These are phyloP conservation scores for Unio pictorum DNA, from an alignment of 2,888 invertebrate genomes.

Conservation along the genomic window DNA sequence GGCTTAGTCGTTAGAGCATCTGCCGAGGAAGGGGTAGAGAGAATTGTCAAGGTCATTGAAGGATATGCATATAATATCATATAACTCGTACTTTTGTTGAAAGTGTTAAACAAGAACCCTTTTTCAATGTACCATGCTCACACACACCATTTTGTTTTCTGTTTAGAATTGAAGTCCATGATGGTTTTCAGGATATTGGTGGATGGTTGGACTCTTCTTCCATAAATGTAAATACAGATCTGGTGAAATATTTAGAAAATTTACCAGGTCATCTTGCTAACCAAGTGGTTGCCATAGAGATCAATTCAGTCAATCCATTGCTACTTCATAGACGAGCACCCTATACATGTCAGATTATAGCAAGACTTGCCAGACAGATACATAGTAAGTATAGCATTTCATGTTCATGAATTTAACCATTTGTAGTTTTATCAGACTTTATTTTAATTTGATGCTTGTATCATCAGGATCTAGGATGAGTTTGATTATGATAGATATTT, in stretches of 20 bases:
- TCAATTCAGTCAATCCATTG: constrained; percentile 45
- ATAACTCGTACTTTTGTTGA: too few species aligned
- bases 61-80: too few species aligned
- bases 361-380: constrained; percentile 27
- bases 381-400: constrained; percentile 19
- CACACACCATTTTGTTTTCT: neutral
- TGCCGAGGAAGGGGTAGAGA: too few species aligned
- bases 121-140: neutral
- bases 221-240: constrained; percentile 25
- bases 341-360: constrained; percentile 46
- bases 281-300: constrained; percentile 40
- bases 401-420: neutral
- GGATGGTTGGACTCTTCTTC: constrained; percentile 30
- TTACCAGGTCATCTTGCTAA: constrained; percentile 16
- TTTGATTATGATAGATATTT: too few species aligned
- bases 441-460: too few species aligned
- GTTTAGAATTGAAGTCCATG: constrained; percentile 39
- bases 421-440: neutral
- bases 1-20: too few species aligned
- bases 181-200: constrained; percentile 34
- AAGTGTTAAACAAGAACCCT: too few species aligned
- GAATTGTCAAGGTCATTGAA: too few species aligned
- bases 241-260: constrained; percentile 21
- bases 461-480: too few species aligned
- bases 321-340: constrained; percentile 41